Evolutionary conservation across 2,797 vertebrate species (phyloP), one percentile per base, ranked within the genome.

Genomic region (Xiphophorus birchmanni): DNA sequence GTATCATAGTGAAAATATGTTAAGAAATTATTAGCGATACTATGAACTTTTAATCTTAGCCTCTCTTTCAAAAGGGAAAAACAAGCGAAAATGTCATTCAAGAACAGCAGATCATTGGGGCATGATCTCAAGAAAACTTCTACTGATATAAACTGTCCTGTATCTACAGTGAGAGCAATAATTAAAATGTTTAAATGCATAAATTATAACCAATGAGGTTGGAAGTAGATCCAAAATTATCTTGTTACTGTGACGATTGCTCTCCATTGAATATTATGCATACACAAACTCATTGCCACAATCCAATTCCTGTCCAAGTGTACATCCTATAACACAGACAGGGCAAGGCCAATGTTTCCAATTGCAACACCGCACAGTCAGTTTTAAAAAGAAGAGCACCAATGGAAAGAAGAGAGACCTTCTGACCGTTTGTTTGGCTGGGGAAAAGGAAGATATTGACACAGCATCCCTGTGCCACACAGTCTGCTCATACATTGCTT

Each of bases 361-460:
- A 29, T 15, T 29, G 56, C n/a, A 60, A 60, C 56, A 32, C 56
- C 0, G 12, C n/a, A 15, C 4, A 29, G 56, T 60, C 56, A 29
- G 2, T 32, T 60, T 60, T 60, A n/a, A 60, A 60, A 29, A 6
- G 56, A 60, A 29, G 56, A 29, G n/a, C 0, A 29, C 12, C 12
- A 5, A 11, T 32, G n/a, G 56, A 60, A 60, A 60, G 56, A 60
- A 60, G 13, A 13, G n/a, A 60, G 4, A 32, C 5, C 11, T 58
- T 29, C 12, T 2, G n/a, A 58, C 4, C 0, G 5, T 29, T 60
- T 29, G 12, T 60, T 93, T 99, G 98, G 79, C 93, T 99, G 29
- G 98, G 98, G 85, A 99, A 99, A 56, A 99, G 95, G 94, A 99
- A 99, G 80, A 99, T 96, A 48, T 98, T 95, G 89, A 99, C 97